Evolutionary conservation across 92 coral and sea anemone species (phyloP).

Genomic region (Phenganax stokvisi): DNA sequence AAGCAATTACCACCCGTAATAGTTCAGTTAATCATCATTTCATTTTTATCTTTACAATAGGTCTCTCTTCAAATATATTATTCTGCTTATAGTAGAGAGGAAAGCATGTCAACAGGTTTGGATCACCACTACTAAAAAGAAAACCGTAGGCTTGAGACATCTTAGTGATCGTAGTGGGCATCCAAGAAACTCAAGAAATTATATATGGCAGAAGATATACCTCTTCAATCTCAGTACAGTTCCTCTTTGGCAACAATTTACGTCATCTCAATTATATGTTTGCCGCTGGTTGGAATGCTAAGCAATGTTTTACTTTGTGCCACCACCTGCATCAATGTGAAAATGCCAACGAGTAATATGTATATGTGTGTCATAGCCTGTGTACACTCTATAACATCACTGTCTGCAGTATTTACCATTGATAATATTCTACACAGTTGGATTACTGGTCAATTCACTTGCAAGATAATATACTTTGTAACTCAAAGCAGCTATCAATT

Average conservation of each 20-base stretch:
- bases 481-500: conserved; percentile 55
- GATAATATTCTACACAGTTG: conserved; percentile 75
- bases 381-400: conserved; percentile 57
- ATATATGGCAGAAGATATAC: background rate
- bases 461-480: conserved; percentile 63
- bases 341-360: conserved; percentile 48
- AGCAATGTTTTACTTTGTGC: conserved; percentile 57
- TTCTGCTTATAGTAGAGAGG: too few species aligned
- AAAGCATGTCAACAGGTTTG: too few species aligned
- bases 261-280: conserved; percentile 41
- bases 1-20: background rate
- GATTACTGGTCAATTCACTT: conserved; percentile 58
- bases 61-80: too few species aligned
- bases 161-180: background rate
- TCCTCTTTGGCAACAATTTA: conserved; percentile 40
- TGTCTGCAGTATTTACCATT: conserved; percentile 68
- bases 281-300: conserved; percentile 55
- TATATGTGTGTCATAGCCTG: conserved; percentile 59
- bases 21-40: background rate
- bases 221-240: background rate
- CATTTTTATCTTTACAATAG: background rate
- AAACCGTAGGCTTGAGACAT: background rate
- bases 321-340: conserved; percentile 54
- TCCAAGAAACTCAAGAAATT: background rate
- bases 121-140: background rate